Percentiles rank a stretch among this genome's conserved stretches.
Conservation (phyloP, 2,113 vertebrate genomes). For the Grammomys dolichurus region DNA sequence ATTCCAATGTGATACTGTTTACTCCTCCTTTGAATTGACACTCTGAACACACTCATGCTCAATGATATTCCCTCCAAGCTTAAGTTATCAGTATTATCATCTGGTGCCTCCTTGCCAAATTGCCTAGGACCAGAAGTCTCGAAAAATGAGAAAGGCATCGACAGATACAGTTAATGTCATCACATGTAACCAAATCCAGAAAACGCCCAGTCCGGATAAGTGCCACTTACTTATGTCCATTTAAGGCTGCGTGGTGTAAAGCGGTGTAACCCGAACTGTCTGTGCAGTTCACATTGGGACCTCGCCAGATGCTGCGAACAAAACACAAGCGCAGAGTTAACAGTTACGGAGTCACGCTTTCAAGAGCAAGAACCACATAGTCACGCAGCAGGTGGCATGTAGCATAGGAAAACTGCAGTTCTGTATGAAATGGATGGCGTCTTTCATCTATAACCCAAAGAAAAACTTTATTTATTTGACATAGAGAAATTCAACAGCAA, state of each 20-base stretch:
- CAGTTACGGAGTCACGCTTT: not conserved
- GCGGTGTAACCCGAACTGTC: slow-evolving; percentile 97
- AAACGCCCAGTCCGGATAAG: slow-evolving; percentile 53
- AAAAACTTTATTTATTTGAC: slow-evolving; percentile 22
- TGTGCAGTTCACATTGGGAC: slow-evolving; percentile 96
- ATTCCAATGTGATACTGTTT: not conserved
- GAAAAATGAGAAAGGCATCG: not conserved
- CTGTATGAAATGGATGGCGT: slow-evolving; percentile 11
- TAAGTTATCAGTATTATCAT: not conserved
- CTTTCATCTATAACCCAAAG: not conserved
- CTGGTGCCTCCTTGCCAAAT: slow-evolving; percentile 17
- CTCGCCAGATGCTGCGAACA: slow-evolving; percentile 95
- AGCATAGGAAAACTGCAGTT: not conserved
- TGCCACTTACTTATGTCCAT: slow-evolving; percentile 95
- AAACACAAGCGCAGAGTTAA: slow-evolving; percentile 82
- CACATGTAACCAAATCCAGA: slow-evolving; percentile 60
- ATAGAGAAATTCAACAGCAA: not conserved
- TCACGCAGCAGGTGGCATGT: not conserved
- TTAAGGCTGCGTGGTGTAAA: slow-evolving; percentile 95
- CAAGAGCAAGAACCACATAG: not conserved
- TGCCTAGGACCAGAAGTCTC: not conserved
- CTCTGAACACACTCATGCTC: not conserved
- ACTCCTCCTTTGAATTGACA: not conserved
- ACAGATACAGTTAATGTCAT: slow-evolving; percentile 41
- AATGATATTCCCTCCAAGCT: not conserved